Percentiles rank a stretch among this genome's conserved stretches.
Conservation (phyloP, 1,140 invertebrate genomes). For the Leptoteleia sp. region DNA sequence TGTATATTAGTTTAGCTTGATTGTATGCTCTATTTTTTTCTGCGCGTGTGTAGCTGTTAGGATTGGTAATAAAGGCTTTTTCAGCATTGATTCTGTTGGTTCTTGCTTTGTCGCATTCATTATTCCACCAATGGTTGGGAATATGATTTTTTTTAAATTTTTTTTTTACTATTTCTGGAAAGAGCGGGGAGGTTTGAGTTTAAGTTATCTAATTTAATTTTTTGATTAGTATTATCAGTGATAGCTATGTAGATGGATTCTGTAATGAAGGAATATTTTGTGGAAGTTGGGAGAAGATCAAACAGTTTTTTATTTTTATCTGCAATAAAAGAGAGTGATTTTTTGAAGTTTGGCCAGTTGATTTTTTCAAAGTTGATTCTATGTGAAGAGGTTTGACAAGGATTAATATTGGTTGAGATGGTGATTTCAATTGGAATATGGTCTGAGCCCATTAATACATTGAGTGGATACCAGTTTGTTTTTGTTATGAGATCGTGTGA, state of each 20-base stretch:
- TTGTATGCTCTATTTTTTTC: conserved; percentile 19
- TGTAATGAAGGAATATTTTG: conserved; percentile 10
- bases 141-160: background rate
- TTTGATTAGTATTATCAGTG: too few species aligned
- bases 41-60: background rate
- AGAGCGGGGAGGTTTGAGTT: too few species aligned
- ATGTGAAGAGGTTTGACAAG: background rate
- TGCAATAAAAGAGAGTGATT: too few species aligned
- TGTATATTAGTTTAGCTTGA: conserved; percentile 25
- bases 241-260: background rate
- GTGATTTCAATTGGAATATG: conserved; percentile 6
- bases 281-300: too few species aligned
- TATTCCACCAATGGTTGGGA: conserved; percentile 13
- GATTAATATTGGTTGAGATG: background rate
- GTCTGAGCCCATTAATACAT: too few species aligned
- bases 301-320: too few species aligned
- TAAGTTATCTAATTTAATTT: too few species aligned
- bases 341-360: conserved; percentile 4
- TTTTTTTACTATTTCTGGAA: background rate
- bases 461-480: background rate
- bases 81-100: conserved; percentile 2
- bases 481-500: background rate
- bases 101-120: conserved; percentile 13
- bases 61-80: conserved; percentile 8
- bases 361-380: conserved; percentile 16